Evolutionary conservation across 64 coral and sea anemone species (phyloP), one percentile per base, ranked within the genome.

Genomic region (Dendronephthya gigantea): DNA sequence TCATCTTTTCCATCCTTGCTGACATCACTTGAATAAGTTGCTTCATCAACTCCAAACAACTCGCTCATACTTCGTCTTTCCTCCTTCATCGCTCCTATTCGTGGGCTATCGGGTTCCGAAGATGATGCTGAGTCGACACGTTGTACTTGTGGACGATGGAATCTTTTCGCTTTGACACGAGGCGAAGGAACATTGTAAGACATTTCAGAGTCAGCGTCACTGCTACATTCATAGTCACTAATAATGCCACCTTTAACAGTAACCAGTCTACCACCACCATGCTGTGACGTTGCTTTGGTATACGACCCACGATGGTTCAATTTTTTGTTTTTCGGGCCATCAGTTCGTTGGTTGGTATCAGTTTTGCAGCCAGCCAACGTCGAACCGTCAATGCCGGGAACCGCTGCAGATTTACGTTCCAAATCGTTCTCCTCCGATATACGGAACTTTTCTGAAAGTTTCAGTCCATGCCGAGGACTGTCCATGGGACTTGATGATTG

Each of bases 141-240:
- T 12, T 34, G 15, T 15, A 29, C 72, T 17, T 19, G 30, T 27
- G 55, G 55, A 29, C 36, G 72, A 39, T 79, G 29, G 32, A 15
- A 36, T 29, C 29, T 35, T 39, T 79, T 79, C 15, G 29, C 72
- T 33, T 19, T 34, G 36, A 79, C 72, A 35, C 72, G 72, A 36
- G 72, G 72, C 22, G 72, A 79, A 34, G 72, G 72, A 6, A 39
- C 4, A 2, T 34, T 36, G 72, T 79, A 79, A 17, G 72, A 79
- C 72, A 39, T 79, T 34, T 79, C 72, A 34, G 72, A 79, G 36
- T 79, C 72, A 39, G 72, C 72, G 36, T 79, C 72, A 79, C 72
- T 79, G 36, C 72, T 79, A 29, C 72, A 79, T 9, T 79, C 72
- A 39, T 79, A 79, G 29, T 79, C 72, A 39, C 29, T 79, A 2